Evolutionary conservation across 2,113 vertebrate species (phyloP), one percentile per base, ranked within the genome.

Genomic region (Zeus faber): DNA sequence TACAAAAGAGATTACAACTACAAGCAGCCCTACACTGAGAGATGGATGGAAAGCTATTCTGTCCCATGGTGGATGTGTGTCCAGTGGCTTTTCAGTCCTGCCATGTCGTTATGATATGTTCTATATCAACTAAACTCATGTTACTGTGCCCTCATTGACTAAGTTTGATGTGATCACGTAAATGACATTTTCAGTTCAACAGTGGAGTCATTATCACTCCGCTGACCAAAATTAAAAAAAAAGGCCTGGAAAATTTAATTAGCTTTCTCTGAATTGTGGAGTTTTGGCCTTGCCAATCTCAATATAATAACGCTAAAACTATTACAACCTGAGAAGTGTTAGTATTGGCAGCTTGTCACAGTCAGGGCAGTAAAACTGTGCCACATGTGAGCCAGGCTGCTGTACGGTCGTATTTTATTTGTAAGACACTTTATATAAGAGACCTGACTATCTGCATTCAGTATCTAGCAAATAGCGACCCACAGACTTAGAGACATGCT

Each of bases 241-340:
- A 76, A 58, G 33, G 63, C 41, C 59, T 72, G 73, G 79, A 85
- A 88, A 85, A 84, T 82, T 54, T 54, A 86, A 86, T 83, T 67
- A 67, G 67, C 33, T 79, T 80, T 81, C 80, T 85, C 75, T 40
- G 58, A 52, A 67, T 61, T 81, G 58, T 43, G 64, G 39, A 50
- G 33, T 31, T 59, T 65, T 49, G 24, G 55, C 60, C 26, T 67
- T 70, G 82, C 86, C 86, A 90, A 75, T 61, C 67, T 69, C 81
- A 80, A 81, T 81, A 81, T 82, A 86, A 86, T 81, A 83, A 85
- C 83, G 61, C 74, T 88, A 84, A 83, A 83, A 84, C 74, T 85
- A 79, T 84, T 85, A 88, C 84, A 85, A 79, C 79, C 81, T 79
- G 74, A 87, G 81, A 82, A 83, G 80, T 83, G 87, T 88, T 86